These are phyloP conservation scores for Andrena marginata DNA, from an alignment of 2,888 invertebrate genomes.

Conservation along the genomic window DNA sequence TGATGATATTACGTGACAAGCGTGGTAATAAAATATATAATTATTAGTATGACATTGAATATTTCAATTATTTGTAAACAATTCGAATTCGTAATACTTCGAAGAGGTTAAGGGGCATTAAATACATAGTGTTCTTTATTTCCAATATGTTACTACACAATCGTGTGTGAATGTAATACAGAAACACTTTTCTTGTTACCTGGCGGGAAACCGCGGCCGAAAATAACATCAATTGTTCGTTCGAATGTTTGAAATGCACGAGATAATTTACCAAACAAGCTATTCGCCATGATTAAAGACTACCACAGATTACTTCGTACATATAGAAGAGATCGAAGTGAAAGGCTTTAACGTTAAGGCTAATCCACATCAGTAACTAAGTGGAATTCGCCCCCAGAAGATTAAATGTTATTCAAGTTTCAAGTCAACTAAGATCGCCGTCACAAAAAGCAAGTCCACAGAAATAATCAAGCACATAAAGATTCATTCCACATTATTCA, in stretches of 20 bases:
- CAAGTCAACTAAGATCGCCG: not conserved
- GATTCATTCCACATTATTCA: not conserved
- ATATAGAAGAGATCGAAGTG: not conserved
- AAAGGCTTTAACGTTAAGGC: not conserved
- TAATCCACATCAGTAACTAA: not conserved
- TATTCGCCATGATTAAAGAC: slow-evolving; percentile 79
- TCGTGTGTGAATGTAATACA: not conserved
- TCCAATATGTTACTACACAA: not conserved
- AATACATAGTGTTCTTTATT: not conserved
- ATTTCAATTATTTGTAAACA: not conserved
- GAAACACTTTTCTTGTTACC: slow-evolving; percentile 79
- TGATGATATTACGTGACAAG: slow-evolving; percentile 3
- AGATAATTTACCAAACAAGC: slow-evolving; percentile 81
- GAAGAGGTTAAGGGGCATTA: slow-evolving; percentile 38
- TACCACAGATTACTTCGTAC: not conserved
- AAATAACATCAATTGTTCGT: slow-evolving; percentile 78
- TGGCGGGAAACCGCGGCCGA: slow-evolving; percentile 85
- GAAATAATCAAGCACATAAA: not conserved
- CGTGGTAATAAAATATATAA: not conserved
- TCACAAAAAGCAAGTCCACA: not conserved
- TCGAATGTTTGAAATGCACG: slow-evolving; percentile 85
- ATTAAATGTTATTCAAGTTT: not conserved
- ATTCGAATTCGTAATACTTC: not conserved
- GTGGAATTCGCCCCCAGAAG: not conserved
- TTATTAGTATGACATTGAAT: not conserved